Base-by-base conservation (phyloP, 2,888 invertebrate genomes). In the Epistrophe grossulariae region DNA sequence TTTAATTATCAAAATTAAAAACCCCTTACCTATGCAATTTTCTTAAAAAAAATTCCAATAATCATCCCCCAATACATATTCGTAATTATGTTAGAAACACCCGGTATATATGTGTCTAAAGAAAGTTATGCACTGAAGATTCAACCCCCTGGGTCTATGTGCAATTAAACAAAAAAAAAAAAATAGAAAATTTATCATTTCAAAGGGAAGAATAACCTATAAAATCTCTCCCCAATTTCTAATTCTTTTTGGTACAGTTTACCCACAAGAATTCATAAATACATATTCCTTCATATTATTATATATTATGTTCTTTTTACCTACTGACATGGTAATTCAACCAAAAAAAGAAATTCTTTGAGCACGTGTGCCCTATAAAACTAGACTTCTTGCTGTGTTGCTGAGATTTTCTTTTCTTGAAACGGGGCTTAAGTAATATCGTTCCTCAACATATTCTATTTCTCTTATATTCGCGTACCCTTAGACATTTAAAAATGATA, bases 291-390 rank as follows among this genome's bases (percentile, higher is more conserved):
- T n/a, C 11, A 7, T 38, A 38, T 24, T 24, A 24, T 24, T 24
- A 55, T 28, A 28, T n/a, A 0, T 13, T 38, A 68, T 15, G 31
- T 19, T 17, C 31, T 48, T 57, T 40, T 59, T 55, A 72, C 48
- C 43, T 77, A 60, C 83, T 77, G 81, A 40, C 50, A 87, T 79
- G 79, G 82, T 79, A 87, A 79, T 83, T 79, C 72, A 76, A 45
- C 59, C 45, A 59, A 59, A 85, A 80, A 72, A 74, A 74, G 79
- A 83, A 76, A 76, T 87, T 57, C 83, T 45, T 72, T 76, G 71
- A 87, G 87, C 87, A 87, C 87, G 87, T 87, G 87, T 87, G 87
- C 87, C 79, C 83, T 87, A 87, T 79, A 83, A 87, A 87, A 79
- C 79, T 79, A 87, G 87, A 72, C 52, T 66, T 83, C 87, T 83